A percentile compares a stretch with the other conserved stretches of the same genome.
Evolutionary conservation across 2,888 invertebrate species (phyloP).

Genomic region (Flabesymbios commensalis): DNA sequence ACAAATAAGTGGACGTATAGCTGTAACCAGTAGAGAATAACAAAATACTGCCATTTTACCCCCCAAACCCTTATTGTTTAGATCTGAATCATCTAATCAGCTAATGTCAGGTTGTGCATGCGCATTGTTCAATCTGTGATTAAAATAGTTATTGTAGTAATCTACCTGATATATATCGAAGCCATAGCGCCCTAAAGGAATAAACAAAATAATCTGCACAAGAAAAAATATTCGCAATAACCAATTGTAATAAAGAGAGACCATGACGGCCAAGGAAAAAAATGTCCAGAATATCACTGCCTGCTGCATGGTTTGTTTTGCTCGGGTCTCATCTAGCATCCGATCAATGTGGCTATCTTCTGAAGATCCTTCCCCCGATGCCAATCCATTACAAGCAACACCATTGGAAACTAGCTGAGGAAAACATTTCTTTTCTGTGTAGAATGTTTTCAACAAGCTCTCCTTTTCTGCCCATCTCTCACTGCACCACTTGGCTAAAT

Average conservation of each 20-base stretch:
- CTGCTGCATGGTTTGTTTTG: neutral
- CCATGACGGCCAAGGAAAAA: neutral
- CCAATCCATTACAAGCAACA: too few species aligned
- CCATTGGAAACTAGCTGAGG: too few species aligned
- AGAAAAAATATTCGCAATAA: neutral
- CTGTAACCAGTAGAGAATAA: too few species aligned
- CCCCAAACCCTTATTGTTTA: too few species aligned
- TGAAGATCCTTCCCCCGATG: too few species aligned
- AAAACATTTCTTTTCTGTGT: conserved; percentile 12
- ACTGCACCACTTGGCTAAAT: conserved; percentile 53
- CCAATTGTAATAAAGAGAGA: neutral
- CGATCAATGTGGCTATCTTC: too few species aligned
- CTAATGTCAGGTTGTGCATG: too few species aligned
- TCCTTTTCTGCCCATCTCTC: conserved; percentile 61
- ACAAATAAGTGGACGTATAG: too few species aligned
- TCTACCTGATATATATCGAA: conserved; percentile 11
- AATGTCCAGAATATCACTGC: conserved; percentile 3
- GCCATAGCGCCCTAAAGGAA: conserved; percentile 7
- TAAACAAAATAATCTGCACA: neutral
- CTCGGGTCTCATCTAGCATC: too few species aligned
- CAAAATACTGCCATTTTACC: too few species aligned
- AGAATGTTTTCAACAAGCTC: conserved; percentile 44
- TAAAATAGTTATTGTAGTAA: conserved; percentile 6
- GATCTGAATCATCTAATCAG: too few species aligned
- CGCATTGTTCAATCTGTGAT: neutral